These are phyloP conservation scores for Anastrepha ludens DNA, from an alignment of 1,140 invertebrate species.

Conservation along the genomic window DNA sequence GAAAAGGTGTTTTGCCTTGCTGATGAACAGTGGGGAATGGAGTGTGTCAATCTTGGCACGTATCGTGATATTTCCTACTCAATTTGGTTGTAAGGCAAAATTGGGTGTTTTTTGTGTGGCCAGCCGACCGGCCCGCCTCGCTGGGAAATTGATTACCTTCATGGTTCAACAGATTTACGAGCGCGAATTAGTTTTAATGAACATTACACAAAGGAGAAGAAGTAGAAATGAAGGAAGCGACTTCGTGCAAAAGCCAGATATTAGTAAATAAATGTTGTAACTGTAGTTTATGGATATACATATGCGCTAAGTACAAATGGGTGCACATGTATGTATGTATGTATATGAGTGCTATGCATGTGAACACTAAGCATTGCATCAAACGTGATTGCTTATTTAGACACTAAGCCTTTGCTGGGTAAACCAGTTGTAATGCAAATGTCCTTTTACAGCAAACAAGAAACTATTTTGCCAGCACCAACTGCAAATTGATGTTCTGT, in stretches of 20 bases:
- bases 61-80: neutral
- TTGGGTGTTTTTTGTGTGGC: constrained; percentile 21
- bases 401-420: no score
- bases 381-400: no score
- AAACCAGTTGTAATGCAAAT: no score
- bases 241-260: neutral
- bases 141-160: constrained; percentile 39
- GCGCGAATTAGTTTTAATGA: neutral
- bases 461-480: no score
- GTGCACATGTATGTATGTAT: no score
- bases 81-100: neutral
- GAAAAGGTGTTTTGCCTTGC: constrained; percentile 9
- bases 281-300: neutral
- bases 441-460: no score
- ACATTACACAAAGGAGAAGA: neutral
- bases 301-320: no score
- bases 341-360: no score
- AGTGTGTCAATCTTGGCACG: constrained; percentile 35
- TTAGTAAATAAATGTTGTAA: neutral
- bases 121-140: neutral
- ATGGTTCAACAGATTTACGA: constrained; percentile 3
- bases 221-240: neutral
- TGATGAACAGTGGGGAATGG: neutral
- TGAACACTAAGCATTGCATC: no score
- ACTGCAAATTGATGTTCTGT: no score